Base-by-base conservation (phyloP, 2,113 vertebrate genomes). In the Eonycteris spelaea region DNA sequence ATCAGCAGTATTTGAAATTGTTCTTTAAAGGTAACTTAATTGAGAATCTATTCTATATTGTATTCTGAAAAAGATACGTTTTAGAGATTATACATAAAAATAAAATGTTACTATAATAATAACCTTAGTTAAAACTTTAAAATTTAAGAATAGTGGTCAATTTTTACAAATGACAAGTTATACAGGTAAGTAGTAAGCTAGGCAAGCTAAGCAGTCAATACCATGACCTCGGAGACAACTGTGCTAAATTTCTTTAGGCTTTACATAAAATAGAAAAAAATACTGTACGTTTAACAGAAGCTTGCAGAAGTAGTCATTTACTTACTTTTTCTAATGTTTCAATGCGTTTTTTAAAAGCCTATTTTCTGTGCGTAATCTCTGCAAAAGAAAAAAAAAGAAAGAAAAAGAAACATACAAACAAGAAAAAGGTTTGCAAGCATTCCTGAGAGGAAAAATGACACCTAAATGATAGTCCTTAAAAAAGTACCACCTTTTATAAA, bases 301-400 rank as follows among this genome's bases (percentile, higher is more conserved):
- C 48, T 86, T 91, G 35, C 43, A 55, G 16, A 65, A 79, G 65
- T 65, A 82, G 48, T 75, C 68, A 85, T 48, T 92, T 97, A 99
- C 99, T 99, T 98, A 99, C 99, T 98, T 99, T 99, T 98, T 99
- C 99, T 98, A 99, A 98, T 16, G 99, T 99, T 98, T 99, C 99
- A 94, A 99, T 99, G 94, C 99, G 99, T 95, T 99, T 97, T 99
- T 99, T 98, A 99, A 98, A 75, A 99, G 99, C 48, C 99, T 98
- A 11, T 99, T 99, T 98, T 99, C 99, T 91, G 99, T 99, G 43
- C 99, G 99, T 96, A 99, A 98, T 97, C 99, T 99, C 99, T 99
- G 99, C 51, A 98, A 95, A 86, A 77, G 18, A 97, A 71, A 33
- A 88, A 61, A 11, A 97, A 45, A 45, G 45, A 45, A 45, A 70